phyloP scores from a whole-genome alignment of 2,797 vertebrate species.

The Bradypodion ventrale region DNA sequence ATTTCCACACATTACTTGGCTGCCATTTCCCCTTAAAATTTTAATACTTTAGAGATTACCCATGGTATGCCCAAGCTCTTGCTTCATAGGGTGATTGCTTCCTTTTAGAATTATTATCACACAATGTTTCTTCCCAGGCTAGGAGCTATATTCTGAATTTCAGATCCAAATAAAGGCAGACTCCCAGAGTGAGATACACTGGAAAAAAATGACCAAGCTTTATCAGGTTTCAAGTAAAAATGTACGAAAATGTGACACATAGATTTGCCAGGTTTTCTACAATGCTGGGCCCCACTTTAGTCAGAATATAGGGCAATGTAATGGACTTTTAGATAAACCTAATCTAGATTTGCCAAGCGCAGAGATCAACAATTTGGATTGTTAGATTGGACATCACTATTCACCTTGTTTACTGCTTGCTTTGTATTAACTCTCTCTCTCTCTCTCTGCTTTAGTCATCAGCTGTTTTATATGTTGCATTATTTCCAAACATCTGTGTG shows the following conservation, averaged over 20 bases:
- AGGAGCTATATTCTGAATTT: conserved; percentile 42
- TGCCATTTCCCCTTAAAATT: neutral
- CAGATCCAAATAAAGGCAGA: conserved; percentile 56
- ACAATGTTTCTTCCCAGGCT: conserved; percentile 33
- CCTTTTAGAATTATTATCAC: conserved; percentile 9
- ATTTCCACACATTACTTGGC: neutral
- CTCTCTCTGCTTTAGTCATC: conserved; percentile 41
- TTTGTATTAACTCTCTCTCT: neutral
- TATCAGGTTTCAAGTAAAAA: conserved; percentile 58
- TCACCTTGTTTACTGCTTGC: neutral
- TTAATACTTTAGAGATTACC: neutral
- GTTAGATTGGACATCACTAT: conserved; percentile 14
- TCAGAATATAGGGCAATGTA: conserved; percentile 42
- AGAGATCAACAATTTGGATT: conserved; percentile 5
- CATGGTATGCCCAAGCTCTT: neutral
- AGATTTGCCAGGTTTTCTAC: conserved; percentile 53
- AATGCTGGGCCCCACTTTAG: conserved; percentile 41
- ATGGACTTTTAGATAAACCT: conserved; percentile 30
- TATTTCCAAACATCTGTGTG: conserved; percentile 28
- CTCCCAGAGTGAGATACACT: conserved; percentile 42
- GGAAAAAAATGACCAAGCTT: conserved; percentile 52
- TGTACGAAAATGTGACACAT: conserved; percentile 48
- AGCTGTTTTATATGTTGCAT: conserved; percentile 22
- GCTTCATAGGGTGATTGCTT: conserved; percentile 13
- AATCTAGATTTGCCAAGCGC: conserved; percentile 3